Evolutionary conservation across 1,140 invertebrate genomes (phyloP), one percentile per base, ranked within the genome.

Genomic region (Mycetomoellerius zeteki): DNA sequence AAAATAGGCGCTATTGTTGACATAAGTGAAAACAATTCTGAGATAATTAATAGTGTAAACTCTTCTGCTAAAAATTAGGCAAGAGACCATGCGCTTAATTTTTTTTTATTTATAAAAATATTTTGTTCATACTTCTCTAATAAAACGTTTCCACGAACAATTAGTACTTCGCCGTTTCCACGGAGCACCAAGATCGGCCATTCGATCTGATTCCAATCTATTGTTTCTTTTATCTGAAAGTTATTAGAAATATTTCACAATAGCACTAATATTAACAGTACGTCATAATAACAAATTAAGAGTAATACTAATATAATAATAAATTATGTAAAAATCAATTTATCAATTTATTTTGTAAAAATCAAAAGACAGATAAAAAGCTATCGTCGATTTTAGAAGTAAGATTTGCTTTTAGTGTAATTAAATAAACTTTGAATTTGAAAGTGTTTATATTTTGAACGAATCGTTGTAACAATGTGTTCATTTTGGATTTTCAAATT

Each of bases 101-200:
- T 77, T 4, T 62, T 2, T 71, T 43, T 1, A 27, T 43, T 16
- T 30, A 73, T 37, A 60, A 86, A 14, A 87, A 50, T 73, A 75
- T 62, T 86, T 64, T 37, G 58, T 65, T 65, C 50, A 80, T 93
- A 96, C 96, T 94, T 96, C 16, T 96, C 96, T 16, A 94, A 93
- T 19, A 96, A 95, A 30, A 97, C 90, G n/a, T 96, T 96, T 16
- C 96, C 96, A 43, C 95, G 94, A 88, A 97, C 95, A 86, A 96
- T 96, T 91, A 96, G 97, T 0, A 99, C 96, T 89, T 98, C 97
- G 12, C 98, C 98, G 94, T 98, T 98, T 10, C 98, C 98, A 65
- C 97, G 96, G n/a, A 99, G 95, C 76, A 99, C 96, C 24, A 98
- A 96, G 58, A 98, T 96, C 0, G 97, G 97, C 96, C 98, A 98